Evolutionary conservation across 1,140 invertebrate species (phyloP).

Genomic region (Drosophila watanabei): DNA sequence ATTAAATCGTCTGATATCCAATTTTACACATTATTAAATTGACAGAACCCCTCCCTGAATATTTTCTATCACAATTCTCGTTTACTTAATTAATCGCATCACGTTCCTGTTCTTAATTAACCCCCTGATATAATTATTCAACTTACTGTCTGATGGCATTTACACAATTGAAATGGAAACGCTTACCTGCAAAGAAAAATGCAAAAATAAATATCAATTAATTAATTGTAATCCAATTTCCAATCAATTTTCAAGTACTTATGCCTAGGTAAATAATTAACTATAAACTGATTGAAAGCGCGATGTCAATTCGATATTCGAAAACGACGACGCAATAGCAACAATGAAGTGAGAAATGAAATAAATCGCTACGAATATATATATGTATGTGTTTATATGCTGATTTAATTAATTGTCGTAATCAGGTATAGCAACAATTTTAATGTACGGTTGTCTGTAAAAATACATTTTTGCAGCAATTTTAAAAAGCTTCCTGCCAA

Average conservation of each 20-base stretch:
- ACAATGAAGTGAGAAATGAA: slow-evolving; percentile 35
- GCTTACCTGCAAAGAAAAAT: slow-evolving; percentile 74
- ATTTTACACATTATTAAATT: neutral
- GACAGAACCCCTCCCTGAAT: neutral
- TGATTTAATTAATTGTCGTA: slow-evolving; percentile 58
- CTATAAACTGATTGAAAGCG: slow-evolving; percentile 25
- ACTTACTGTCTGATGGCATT: slow-evolving; percentile 41
- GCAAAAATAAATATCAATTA: slow-evolving; percentile 60
- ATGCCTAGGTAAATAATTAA: slow-evolving; percentile 54
- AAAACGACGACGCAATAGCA: slow-evolving; percentile 45
- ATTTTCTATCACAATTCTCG: neutral
- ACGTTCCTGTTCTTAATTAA: slow-evolving; percentile 1
- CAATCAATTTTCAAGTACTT: slow-evolving; percentile 51
- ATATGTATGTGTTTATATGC: slow-evolving; percentile 2
- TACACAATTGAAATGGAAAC: slow-evolving; percentile 36
- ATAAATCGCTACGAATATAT: slow-evolving; percentile 3
- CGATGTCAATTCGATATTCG: slow-evolving; percentile 25
- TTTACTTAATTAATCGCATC: neutral
- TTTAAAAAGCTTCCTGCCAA: slow-evolving; percentile 37
- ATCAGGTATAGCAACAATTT: slow-evolving; percentile 40
- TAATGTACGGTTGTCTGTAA: slow-evolving; percentile 15
- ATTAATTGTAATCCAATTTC: slow-evolving; percentile 51
- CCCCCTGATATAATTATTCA: neutral
- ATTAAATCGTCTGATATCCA: neutral
- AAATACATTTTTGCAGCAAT: slow-evolving; percentile 41